These are phyloP conservation scores for Camelus bactrianus DNA, from an alignment of 2,113 vertebrate genomes.

Conservation along the genomic window DNA sequence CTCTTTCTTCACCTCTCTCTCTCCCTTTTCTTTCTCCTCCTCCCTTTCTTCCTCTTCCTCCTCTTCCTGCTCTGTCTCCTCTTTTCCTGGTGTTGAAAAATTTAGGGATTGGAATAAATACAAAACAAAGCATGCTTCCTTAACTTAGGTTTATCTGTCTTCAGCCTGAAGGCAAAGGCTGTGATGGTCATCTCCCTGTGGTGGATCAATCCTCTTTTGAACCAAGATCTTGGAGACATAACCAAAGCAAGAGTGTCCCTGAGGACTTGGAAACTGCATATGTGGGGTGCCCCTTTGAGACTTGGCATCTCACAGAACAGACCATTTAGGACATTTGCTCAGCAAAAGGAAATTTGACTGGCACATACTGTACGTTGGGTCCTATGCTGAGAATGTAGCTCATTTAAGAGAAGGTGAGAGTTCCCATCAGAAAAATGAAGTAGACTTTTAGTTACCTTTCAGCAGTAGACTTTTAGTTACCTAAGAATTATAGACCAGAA, in stretches of 20 bases:
- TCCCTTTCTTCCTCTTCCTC: neutral
- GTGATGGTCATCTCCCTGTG: neutral
- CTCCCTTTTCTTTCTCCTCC: neutral
- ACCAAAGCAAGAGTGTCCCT: neutral
- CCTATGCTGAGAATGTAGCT: neutral
- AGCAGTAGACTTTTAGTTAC: neutral
- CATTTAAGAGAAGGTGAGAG: neutral
- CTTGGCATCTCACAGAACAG: neutral
- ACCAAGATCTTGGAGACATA: neutral
- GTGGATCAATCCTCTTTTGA: neutral
- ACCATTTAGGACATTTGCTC: neutral
- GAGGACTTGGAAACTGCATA: neutral
- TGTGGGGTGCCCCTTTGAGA: neutral
- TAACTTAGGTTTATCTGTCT: neutral
- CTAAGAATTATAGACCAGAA: neutral
- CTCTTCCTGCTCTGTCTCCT: neutral
- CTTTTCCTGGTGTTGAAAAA: neutral
- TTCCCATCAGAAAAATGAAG: neutral
- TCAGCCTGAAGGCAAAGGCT: neutral
- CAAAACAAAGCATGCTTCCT: neutral
- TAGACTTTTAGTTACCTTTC: neutral
- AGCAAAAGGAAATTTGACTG: neutral
- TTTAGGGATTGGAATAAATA: neutral
- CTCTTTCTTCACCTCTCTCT: neutral
- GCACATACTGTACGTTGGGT: neutral